Percentiles rank a stretch among this genome's conserved stretches.
Conservation (phyloP, 1,140 invertebrate species). For the Bemisia tabaci region DNA sequence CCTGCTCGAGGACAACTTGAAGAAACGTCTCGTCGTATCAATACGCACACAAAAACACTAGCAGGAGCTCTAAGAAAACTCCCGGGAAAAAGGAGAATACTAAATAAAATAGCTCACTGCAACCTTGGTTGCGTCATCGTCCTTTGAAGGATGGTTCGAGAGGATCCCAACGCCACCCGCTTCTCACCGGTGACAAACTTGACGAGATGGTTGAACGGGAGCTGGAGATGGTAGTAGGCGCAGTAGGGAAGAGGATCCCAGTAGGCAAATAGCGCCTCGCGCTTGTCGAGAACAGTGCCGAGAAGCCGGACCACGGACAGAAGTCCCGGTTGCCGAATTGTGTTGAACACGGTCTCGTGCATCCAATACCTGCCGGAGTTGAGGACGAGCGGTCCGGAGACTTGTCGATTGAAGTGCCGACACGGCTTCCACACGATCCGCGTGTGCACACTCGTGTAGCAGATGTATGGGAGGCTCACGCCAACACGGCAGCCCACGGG, state of each 20-base stretch:
- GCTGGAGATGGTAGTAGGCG: constrained; percentile 63
- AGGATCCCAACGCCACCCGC: not conserved
- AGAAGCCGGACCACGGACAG: constrained; percentile 41
- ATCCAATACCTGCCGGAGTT: constrained; percentile 35
- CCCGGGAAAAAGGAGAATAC: too few relatives aligned
- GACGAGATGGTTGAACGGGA: constrained; percentile 46
- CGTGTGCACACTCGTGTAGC: constrained; percentile 49
- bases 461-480: constrained; percentile 60
- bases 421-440: constrained; percentile 46
- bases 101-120: too few relatives aligned
- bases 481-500: constrained; percentile 56
- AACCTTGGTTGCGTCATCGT: not conserved
- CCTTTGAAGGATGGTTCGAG: not conserved
- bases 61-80: too few relatives aligned
- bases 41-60: too few relatives aligned
- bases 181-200: constrained; percentile 28
- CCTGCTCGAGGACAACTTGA: too few relatives aligned
- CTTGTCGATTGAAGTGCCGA: constrained; percentile 39
- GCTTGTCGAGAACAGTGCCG: constrained; percentile 50
- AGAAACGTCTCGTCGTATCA: too few relatives aligned
- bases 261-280: constrained; percentile 59
- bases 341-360: constrained; percentile 36
- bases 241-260: constrained; percentile 73
- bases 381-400: constrained; percentile 35
- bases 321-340: constrained; percentile 32